Base-by-base conservation (phyloP, 1,140 invertebrate species). In the Stenopsyche tienmushanensis region DNA sequence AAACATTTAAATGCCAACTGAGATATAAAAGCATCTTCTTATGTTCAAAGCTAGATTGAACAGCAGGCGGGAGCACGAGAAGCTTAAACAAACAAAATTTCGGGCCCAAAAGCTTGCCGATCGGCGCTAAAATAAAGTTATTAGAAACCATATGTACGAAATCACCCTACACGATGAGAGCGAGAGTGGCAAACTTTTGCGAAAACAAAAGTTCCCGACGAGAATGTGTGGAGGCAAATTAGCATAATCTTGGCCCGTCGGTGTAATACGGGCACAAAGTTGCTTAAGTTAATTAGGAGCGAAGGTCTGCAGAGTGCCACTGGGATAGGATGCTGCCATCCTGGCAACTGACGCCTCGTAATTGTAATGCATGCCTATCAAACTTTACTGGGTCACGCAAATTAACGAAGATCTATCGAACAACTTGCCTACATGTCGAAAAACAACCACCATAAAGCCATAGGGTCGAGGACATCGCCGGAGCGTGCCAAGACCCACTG, bases 241-340 rank as follows among this genome's bases (percentile, higher is more conserved):
- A 60, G 57, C 57, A 60, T 60, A 60, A 60, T 60, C 57, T 60
- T 15, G 18, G 54, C 29, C 29, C 34, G 24, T 23, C 41, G 34
- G 57, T 47, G 57, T 60, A 60, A 25, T 42, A 57, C 53, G 7
- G 21, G 39, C 39, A 21, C 20, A 18, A 58, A 58, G 8, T 45
- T 58, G 24, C 17, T 47, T 15, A 34, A 25, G 57, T 47, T 47
- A 60, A 60, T 60, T 60, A 60, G 24, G 57, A 60, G 42, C 41
- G 42, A 60, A 17, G 42, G 41, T 60, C 42, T 45, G 41, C 41
- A 41, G 55, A 17, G 29, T 34, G 20, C 29, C 21, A 29, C 41
- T 34, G 52, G 7, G 52, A 54, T 29, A 25, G 25, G 20, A 50
- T 44, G n/a, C n/a, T n/a, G n/a, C n/a, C n/a, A n/a, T n/a, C n/a